A percentile compares a stretch with the other conserved stretches of the same genome.
Evolutionary conservation across 2,113 vertebrate species (phyloP).

Genomic region (Thymallus thymallus): DNA sequence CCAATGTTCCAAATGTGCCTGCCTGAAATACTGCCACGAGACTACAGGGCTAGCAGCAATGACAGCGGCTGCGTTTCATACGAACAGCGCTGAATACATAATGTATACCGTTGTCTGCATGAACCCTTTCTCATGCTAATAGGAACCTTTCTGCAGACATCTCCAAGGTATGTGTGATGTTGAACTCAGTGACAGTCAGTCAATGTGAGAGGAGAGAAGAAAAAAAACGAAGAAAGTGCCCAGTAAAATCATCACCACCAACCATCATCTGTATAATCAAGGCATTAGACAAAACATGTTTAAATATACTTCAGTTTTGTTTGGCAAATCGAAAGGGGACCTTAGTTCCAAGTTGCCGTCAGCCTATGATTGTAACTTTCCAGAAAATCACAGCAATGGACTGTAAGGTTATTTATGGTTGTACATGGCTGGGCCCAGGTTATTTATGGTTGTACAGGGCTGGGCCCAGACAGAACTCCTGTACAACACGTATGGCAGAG

Average conservation of each 20-base stretch:
- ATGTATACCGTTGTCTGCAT: slow-evolving; percentile 72
- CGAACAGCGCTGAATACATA: slow-evolving; percentile 72
- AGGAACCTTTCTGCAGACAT: slow-evolving; percentile 69
- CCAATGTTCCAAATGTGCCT: slow-evolving; percentile 46
- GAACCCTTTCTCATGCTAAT: slow-evolving; percentile 77
- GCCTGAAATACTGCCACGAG: slow-evolving; percentile 64
- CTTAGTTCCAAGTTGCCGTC: slow-evolving; percentile 26
- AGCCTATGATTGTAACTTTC: slow-evolving; percentile 45
- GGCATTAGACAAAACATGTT: slow-evolving; percentile 8
- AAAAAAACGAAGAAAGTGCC: slow-evolving; percentile 45
- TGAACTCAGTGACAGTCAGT: slow-evolving; percentile 37
- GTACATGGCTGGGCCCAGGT: slow-evolving; percentile 44
- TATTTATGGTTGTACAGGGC: slow-evolving; percentile 55
- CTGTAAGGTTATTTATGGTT: slow-evolving; percentile 59
- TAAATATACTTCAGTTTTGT: slow-evolving; percentile 22
- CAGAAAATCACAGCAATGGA: slow-evolving; percentile 47
- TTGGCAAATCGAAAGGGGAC: slow-evolving; percentile 21
- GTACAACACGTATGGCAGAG: slow-evolving; percentile 59
- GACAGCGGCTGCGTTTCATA: slow-evolving; percentile 72
- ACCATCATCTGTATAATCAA: slow-evolving; percentile 28
- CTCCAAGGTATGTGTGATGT: slow-evolving; percentile 61
- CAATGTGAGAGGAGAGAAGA: slow-evolving; percentile 42
- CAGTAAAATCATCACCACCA: slow-evolving; percentile 42
- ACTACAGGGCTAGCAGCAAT: slow-evolving; percentile 66
- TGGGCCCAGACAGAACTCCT: slow-evolving; percentile 53